phyloP scores from a whole-genome alignment of 2,888 invertebrate species.

The Agonum fuliginosum region DNA sequence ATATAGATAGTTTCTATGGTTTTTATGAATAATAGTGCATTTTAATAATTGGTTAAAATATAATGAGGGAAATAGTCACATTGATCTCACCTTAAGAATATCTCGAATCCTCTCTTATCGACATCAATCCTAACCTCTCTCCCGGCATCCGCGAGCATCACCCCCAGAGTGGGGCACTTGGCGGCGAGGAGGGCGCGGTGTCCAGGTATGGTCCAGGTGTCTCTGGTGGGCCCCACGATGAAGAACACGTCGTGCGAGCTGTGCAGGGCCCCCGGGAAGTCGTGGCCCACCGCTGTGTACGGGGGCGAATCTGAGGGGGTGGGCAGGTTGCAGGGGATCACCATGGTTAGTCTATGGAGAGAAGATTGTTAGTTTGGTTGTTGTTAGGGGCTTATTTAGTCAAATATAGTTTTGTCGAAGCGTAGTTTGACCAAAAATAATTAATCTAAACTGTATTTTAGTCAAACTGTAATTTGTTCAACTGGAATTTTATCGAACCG shows the following conservation, averaged over 20 bases:
- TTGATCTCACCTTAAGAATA: constrained; percentile 75
- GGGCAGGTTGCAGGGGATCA: constrained; percentile 48
- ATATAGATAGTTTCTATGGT: too few species aligned
- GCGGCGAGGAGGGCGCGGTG: constrained; percentile 79
- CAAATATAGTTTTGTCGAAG: too few species aligned
- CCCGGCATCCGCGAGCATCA: constrained; percentile 75
- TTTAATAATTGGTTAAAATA: too few species aligned
- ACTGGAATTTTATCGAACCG: too few species aligned
- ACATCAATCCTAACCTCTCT: constrained; percentile 76
- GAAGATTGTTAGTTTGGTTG: too few species aligned
- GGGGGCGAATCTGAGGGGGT: constrained; percentile 8
- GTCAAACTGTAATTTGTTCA: too few species aligned
- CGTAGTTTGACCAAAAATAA: too few species aligned
- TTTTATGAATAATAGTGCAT: too few species aligned
- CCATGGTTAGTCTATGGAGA: constrained; percentile 21
- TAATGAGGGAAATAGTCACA: not conserved
- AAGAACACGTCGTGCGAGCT: constrained; percentile 78
- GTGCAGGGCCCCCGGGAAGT: constrained; percentile 71
- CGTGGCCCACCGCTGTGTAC: not conserved
- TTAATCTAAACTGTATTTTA: too few species aligned
- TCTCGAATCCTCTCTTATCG: constrained; percentile 81
- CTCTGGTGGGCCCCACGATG: constrained; percentile 79
- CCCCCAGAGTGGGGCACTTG: constrained; percentile 79
- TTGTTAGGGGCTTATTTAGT: too few species aligned
- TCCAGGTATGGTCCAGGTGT: constrained; percentile 82